These are phyloP conservation scores for Panurus biarmicus DNA, from an alignment of 2,113 vertebrate species.

Conservation along the genomic window DNA sequence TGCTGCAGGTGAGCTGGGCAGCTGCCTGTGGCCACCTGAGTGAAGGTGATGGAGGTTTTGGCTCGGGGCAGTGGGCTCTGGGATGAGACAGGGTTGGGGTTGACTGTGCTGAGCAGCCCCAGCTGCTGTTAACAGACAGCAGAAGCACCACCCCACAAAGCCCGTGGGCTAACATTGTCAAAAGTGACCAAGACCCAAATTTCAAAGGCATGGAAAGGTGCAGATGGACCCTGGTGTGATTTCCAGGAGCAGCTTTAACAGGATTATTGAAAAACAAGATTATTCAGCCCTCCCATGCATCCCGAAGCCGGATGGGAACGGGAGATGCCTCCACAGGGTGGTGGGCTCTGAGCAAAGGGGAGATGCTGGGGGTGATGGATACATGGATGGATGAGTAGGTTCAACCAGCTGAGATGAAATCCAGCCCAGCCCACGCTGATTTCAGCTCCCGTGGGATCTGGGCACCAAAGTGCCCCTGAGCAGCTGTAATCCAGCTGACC, in stretches of 20 bases:
- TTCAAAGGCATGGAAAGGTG: background rate
- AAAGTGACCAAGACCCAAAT: background rate
- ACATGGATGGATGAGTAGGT: background rate
- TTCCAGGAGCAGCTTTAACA: background rate
- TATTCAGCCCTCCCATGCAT: background rate
- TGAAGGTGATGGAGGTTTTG: background rate
- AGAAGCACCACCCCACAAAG: background rate
- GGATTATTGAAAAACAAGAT: background rate
- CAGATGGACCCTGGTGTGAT: background rate
- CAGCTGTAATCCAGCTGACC: slow-evolving; percentile 41
- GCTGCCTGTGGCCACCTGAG: background rate
- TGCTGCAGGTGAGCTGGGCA: background rate
- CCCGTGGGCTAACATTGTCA: background rate
- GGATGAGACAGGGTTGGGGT: background rate
- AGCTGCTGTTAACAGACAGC: background rate
- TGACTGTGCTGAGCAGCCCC: background rate
- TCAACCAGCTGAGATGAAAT: background rate
- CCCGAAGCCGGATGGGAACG: background rate
- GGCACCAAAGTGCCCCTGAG: background rate
- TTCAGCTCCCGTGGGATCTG: background rate
- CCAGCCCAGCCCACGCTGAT: background rate
- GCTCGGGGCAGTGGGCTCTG: background rate
- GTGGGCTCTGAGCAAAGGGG: background rate
- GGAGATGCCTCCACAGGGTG: background rate
- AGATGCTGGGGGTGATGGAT: background rate